Percentiles rank a stretch among this genome's conserved stretches.
Evolutionary conservation across 1,140 invertebrate species (phyloP).

Genomic region (Zaprionus gabonicus): DNA sequence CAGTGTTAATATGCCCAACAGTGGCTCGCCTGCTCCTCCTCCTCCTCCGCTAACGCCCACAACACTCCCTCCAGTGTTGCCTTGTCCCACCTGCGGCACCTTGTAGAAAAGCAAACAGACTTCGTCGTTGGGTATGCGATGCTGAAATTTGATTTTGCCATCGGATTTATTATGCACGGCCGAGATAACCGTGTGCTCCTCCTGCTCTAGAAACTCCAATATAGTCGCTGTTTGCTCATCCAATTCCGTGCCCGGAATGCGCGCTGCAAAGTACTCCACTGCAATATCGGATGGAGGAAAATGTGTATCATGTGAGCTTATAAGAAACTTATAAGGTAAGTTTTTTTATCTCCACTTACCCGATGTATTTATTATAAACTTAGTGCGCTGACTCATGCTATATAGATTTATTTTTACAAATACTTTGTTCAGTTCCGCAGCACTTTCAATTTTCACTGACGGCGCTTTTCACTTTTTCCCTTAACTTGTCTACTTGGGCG

Average conservation of each 20-base stretch:
- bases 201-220: slow-evolving; percentile 83
- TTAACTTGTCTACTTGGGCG: slow-evolving; percentile 13
- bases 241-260: slow-evolving; percentile 63
- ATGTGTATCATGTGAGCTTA: slow-evolving; percentile 11
- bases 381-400: slow-evolving; percentile 68
- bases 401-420: not conserved
- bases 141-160: slow-evolving; percentile 83
- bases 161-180: slow-evolving; percentile 79
- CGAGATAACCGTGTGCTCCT: slow-evolving; percentile 82
- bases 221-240: slow-evolving; percentile 78
- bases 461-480: slow-evolving; percentile 64
- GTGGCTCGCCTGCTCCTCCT: slow-evolving; percentile 45
- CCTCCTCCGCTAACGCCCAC: not conserved
- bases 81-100: slow-evolving; percentile 76
- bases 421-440: slow-evolving; percentile 9
- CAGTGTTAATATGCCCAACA: slow-evolving; percentile 83
- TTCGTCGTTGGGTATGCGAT: slow-evolving; percentile 83
- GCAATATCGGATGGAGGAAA: not conserved
- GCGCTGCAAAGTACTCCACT: slow-evolving; percentile 80
- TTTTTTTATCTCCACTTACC: slow-evolving; percentile 32
- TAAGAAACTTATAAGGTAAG: not conserved
- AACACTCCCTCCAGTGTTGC: slow-evolving; percentile 1
- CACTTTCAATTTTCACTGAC: slow-evolving; percentile 61
- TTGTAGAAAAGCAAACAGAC: slow-evolving; percentile 84
- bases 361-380: slow-evolving; percentile 76